Percentiles rank a stretch among this genome's conserved stretches.
Conservation (phyloP, 2,113 vertebrate genomes). For the Donacobius atricapilla region DNA sequence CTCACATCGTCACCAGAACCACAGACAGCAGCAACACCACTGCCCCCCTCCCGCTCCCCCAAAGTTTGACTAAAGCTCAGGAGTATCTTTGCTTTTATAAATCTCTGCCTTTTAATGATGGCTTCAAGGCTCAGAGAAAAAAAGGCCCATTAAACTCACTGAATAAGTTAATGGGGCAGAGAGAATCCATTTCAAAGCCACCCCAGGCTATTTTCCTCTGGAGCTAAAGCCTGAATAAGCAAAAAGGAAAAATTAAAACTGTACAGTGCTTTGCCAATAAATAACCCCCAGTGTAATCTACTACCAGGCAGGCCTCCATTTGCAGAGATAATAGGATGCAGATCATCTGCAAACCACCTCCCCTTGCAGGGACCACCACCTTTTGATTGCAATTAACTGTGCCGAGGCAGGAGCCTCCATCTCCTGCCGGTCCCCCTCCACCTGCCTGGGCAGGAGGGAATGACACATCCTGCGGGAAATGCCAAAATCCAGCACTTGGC, state of each 20-base stretch:
- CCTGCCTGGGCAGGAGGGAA: not conserved
- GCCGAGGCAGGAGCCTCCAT: not conserved
- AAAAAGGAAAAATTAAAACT: slow-evolving; percentile 79
- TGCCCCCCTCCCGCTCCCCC: not conserved
- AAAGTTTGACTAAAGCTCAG: slow-evolving; percentile 79
- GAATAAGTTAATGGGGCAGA: slow-evolving; percentile 85
- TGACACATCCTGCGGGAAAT: not conserved
- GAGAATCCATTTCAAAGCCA: slow-evolving; percentile 80
- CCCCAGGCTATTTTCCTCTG: slow-evolving; percentile 78
- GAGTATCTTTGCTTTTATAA: slow-evolving; percentile 74
- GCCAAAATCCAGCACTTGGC: not conserved
- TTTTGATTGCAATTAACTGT: not conserved
- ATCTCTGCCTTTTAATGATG: slow-evolving; percentile 80
- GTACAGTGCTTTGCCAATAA: slow-evolving; percentile 68
- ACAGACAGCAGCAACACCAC: not conserved
- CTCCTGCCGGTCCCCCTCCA: not conserved
- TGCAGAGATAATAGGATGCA: slow-evolving; percentile 45
- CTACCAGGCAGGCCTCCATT: slow-evolving; percentile 38
- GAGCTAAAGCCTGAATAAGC: slow-evolving; percentile 80
- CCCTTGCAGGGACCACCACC: slow-evolving; percentile 13
- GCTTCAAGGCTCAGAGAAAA: slow-evolving; percentile 75
- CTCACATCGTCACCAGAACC: not conserved
- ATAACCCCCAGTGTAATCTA: slow-evolving; percentile 64
- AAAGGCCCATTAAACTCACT: slow-evolving; percentile 80
- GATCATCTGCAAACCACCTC: slow-evolving; percentile 22